Evolutionary conservation across 2,888 invertebrate species (phyloP), one percentile per base, ranked within the genome.

Genomic region (Cantharis lateralis): DNA sequence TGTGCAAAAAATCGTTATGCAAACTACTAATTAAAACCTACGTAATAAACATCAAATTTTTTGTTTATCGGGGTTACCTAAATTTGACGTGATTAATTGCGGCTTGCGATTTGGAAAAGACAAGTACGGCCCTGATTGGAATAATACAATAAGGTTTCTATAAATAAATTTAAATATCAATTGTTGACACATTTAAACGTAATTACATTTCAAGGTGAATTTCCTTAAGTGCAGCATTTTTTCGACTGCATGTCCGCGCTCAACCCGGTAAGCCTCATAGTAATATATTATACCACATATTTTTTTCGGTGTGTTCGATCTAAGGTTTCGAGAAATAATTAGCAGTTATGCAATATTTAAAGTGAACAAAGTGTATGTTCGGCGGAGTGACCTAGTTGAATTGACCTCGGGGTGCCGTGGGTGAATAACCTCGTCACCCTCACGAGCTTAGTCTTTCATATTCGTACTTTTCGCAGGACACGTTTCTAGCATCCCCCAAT

Each of bases 341-440:
- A 72, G 48, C 68, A 63, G 66, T 78, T 78, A 68, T 70, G 72
- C 64, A 78, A 78, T 62, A 24, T 15, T 15, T 70, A 75, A 63
- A 74, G 70, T 75, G 72, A 74, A 63, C 61, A 15, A 48, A 63
- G 68, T 70, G 69, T 78, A 70, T 73, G 75, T 75, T 68, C 76
- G 71, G 73, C 78, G 76, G 74, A 75, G 73, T 71, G 80, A 78
- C 76, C 78, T 62, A 80, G 70, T 74, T 79, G 69, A 62, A 64
- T 70, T 76, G 74, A 89, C 90, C 86, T 88, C 84, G 84, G 86
- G 87, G 84, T 86, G 89, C 85, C 85, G 90, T 89, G 90, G 90
- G 90, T 90, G 90, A 78, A 74, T 72, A 81, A 81, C 82, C 81
- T 79, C 80, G 74, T 69, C 78, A 80, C 78, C 78, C 80, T 73